Base-by-base conservation (phyloP, 2,797 vertebrate species). In the Halcyon smyrnensis region DNA sequence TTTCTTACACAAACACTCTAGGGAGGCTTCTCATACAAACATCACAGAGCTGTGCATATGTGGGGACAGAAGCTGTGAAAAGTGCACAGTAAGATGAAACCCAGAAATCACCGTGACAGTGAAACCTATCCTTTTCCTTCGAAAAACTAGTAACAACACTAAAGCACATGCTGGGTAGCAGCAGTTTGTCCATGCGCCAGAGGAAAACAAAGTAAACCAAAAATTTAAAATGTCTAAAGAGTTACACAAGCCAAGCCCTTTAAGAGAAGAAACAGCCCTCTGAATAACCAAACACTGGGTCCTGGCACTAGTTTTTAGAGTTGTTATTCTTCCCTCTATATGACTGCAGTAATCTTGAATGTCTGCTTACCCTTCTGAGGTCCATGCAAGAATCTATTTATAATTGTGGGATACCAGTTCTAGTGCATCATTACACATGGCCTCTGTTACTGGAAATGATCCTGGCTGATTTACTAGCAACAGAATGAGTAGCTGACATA, bases 301-400 rank as follows among this genome's bases (percentile, higher is more conserved):
- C 78, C 88, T 92, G 81, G 89, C 84, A 86, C 59, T 51, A 37
- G 17, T 56, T 87, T 88, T 73, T 30, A 83, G 91, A 70, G 28
- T 60, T 95, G 60, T 79, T 73, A 79, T 90, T 94, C 57, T 82
- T 84, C 62, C 62, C 69, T 57, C 65, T 73, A 17, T 77, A 87
- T 36, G 75, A 77, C 73, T 75, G 62, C 74, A 94, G 7, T 67
- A 75, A 95, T 91, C 80, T 81, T 76, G 51, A 83, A 87, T 45
- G 34, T 81, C 84, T 95, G 12, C 51, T 83, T 73, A 53, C 19
- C 73, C 95, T 96, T 90, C 75, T 71, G 30, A 90, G 89, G 39
- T n/a, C 57, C 21, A 13, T 57, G 69, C 56, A 85, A 84, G 54
- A 59, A 56, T 81, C 93, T 96, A 96, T 97, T 97, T 97, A 95